Evolutionary conservation across 2,888 invertebrate species (phyloP).

Genomic region (Drosophila borealis): DNA sequence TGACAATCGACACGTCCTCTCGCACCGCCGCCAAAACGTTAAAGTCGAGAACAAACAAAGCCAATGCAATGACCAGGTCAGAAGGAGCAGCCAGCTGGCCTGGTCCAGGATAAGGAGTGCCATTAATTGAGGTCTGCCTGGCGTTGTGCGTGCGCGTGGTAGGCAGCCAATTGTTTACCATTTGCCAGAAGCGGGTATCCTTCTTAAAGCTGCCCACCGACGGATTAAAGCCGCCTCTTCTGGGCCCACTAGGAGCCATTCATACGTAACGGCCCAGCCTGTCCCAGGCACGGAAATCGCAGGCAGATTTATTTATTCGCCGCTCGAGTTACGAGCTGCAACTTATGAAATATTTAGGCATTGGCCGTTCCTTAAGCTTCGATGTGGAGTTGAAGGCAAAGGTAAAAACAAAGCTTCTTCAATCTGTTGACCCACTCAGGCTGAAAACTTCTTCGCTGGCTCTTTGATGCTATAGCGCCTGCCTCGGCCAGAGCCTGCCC

Average conservation of each 20-base stretch:
- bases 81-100: conserved; percentile 5
- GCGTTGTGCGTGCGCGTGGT: conserved; percentile 15
- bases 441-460: conserved; percentile 15
- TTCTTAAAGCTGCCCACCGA: conserved; percentile 22
- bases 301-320: conserved; percentile 65
- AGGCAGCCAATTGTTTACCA: conserved; percentile 42
- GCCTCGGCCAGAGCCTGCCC: neutral
- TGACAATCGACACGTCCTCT: conserved; percentile 64
- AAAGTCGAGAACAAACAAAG: conserved; percentile 61
- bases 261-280: neutral
- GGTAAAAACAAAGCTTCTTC: conserved; percentile 22
- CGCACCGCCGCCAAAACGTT: conserved; percentile 38
- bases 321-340: conserved; percentile 51
- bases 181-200: conserved; percentile 20
- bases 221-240: conserved; percentile 32
- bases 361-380: conserved; percentile 16
- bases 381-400: neutral
- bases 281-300: conserved; percentile 45
- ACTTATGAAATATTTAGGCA: conserved; percentile 65
- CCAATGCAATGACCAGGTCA: conserved; percentile 10
- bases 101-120: conserved; percentile 9
- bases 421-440: conserved; percentile 31
- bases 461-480: conserved; percentile 1
- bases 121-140: conserved; percentile 34
- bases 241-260: too few species aligned